Base-by-base conservation (phyloP, 2,797 vertebrate genomes). In the Anisognathus igniventris region DNA sequence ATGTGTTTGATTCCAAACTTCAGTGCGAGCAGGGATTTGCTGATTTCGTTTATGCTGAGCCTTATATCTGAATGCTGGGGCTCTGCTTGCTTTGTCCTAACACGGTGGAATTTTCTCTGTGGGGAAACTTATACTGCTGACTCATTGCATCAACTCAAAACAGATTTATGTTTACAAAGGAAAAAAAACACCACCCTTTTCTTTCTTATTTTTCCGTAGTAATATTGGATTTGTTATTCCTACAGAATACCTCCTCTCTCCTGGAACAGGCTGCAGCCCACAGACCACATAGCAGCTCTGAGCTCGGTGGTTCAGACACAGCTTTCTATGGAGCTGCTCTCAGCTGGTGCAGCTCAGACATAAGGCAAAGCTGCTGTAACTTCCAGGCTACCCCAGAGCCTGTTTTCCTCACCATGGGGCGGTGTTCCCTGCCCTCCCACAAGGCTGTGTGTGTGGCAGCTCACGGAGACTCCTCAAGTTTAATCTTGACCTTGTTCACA, bases 391-490 rank as follows among this genome's bases (percentile, higher is more conserved):
- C 20, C n/a, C 20, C n/a, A 31, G 39, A 62, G 9, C 5, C 25
- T 24, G 25, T 12, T 51, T 45, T 45, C 17, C 31, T 39, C 44
- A 8, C 5, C 0, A 0, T 0, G 1, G 25, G 50, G 5, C 37
- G 4, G 4, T 3, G 6, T 16, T 86, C 23, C 2, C 5, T n/a
- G 18, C 44, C 14, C 12, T 35, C 45, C 30, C 27, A 20, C 10
- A 0, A 2, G 4, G 35, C 62, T 12, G 1, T 6, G 22, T 0
- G 0, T 1, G 24, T 0, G 0, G 67, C 18, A 25, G 44, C 44
- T 40, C 31, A 20, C 0, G 0, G 28, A 33, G 15, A 12, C 10
- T 30, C 31, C 44, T 35, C 14, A 9, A 10, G 6, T 50, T 58
- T 50, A 8, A 47, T 35, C 60, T 13, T 62, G 21, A 47, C 24